A percentile compares a stretch with the other conserved stretches of the same genome.
Evolutionary conservation across 2,888 invertebrate species (phyloP).

Genomic region (Clistopyga incitator): DNA sequence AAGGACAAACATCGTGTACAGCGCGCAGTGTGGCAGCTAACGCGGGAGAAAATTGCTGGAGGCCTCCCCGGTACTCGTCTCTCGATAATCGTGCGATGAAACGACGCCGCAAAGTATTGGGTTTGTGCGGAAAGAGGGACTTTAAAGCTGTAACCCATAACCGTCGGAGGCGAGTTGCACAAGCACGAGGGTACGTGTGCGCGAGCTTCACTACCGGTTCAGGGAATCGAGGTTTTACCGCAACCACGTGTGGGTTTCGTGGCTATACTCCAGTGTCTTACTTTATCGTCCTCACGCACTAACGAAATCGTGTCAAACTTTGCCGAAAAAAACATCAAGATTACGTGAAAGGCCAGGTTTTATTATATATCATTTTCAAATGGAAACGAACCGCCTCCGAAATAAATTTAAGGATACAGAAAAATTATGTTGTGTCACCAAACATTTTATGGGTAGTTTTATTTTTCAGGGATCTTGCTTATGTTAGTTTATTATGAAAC

Average conservation of each 20-base stretch:
- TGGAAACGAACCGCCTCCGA: slow-evolving; percentile 34
- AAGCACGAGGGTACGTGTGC: slow-evolving; percentile 52
- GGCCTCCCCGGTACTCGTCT: slow-evolving; percentile 15
- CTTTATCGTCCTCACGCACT: slow-evolving; percentile 28
- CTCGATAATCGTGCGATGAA: slow-evolving; percentile 70
- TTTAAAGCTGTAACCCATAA: slow-evolving; percentile 49
- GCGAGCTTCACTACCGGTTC: slow-evolving; percentile 65
- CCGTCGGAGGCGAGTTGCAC: slow-evolving; percentile 55
- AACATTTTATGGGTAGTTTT: background rate
- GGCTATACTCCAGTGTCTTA: slow-evolving; percentile 14
- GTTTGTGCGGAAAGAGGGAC: slow-evolving; percentile 57
- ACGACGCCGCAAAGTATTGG: slow-evolving; percentile 69
- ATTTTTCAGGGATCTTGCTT: background rate
- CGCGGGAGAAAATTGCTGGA: slow-evolving; percentile 51
- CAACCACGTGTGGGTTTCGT: slow-evolving; percentile 45
- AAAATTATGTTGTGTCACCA: background rate
- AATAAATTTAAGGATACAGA: background rate
- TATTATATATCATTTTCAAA: slow-evolving; percentile 50
- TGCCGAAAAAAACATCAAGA: slow-evolving; percentile 25
- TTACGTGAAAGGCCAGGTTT: slow-evolving; percentile 30
- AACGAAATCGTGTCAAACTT: slow-evolving; percentile 36
- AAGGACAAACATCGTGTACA: slow-evolving; percentile 11
- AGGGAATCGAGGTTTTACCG: slow-evolving; percentile 59
- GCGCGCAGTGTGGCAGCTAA: background rate
- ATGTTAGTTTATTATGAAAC: background rate